A percentile compares a stretch with the other conserved stretches of the same genome.
Conservation (phyloP, 2,113 vertebrate species). For the Mustelus asterias region DNA sequence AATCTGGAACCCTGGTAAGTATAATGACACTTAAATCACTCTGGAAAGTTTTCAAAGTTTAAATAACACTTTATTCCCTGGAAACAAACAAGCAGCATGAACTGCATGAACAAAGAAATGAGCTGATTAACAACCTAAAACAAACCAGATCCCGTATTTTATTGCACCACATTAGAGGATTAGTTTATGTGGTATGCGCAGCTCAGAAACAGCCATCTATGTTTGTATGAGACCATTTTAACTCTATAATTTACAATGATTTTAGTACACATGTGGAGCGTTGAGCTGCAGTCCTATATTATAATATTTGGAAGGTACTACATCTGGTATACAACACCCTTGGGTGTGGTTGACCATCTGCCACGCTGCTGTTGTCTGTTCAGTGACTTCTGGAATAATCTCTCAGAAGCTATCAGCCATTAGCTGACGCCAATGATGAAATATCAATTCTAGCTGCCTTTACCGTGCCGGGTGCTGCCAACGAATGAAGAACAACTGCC, state of each 20-base stretch:
- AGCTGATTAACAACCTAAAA: neutral
- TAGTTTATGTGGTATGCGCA: neutral
- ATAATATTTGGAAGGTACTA: neutral
- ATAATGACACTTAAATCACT: neutral
- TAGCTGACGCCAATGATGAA: neutral
- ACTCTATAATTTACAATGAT: neutral
- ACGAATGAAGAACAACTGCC: neutral
- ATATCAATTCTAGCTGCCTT: neutral
- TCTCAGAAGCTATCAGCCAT: neutral
- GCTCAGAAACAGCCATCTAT: neutral
- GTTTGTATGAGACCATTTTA: neutral
- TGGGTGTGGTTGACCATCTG: slow-evolving; percentile 15
- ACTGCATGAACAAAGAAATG: neutral
- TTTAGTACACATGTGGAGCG: neutral
- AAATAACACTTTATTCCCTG: neutral
- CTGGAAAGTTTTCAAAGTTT: slow-evolving; percentile 5
- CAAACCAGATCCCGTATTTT: neutral
- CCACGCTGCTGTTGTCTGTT: neutral
- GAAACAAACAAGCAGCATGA: neutral
- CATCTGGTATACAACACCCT: neutral
- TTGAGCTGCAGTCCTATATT: neutral
- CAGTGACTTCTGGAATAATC: no score
- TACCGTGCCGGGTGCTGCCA: neutral
- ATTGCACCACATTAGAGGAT: neutral
- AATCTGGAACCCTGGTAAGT: neutral